A percentile compares a stretch with the other conserved stretches of the same genome.
Evolutionary conservation across 1,140 invertebrate genomes (phyloP).

Genomic region (Triops longicaudatus): DNA sequence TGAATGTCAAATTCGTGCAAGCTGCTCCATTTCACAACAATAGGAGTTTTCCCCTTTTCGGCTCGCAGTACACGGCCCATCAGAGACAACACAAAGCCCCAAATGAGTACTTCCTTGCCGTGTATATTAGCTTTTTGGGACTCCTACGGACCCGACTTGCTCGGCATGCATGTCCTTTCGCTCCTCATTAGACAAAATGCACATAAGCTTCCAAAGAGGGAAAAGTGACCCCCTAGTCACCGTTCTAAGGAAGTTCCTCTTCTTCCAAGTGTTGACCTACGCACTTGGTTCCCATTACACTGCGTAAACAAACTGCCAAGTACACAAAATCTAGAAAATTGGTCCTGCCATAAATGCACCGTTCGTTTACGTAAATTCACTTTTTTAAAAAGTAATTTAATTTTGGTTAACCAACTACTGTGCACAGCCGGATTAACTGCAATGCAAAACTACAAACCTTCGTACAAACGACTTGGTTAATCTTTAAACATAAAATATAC

Average conservation of each 20-base stretch:
- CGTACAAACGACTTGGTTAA: no score
- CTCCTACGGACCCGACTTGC: background rate
- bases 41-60: background rate
- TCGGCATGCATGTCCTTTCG: background rate
- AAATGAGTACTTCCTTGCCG: background rate
- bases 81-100: background rate
- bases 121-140: background rate
- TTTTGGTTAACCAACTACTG: no score
- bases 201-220: background rate
- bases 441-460: no score
- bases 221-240: background rate
- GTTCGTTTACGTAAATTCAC: no score
- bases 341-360: no score
- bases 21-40: constrained; percentile 11
- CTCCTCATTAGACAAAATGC: background rate
- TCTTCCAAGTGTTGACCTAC: constrained; percentile 3
- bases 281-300: background rate
- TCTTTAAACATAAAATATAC: no score
- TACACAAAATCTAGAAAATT: background rate
- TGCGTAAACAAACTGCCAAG: background rate
- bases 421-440: no score
- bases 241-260: background rate
- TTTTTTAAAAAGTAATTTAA: no score
- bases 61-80: background rate
- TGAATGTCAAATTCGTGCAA: constrained; percentile 12